Evolutionary conservation across 1,140 invertebrate genomes (phyloP).

Genomic region (Leptinotarsa texana): DNA sequence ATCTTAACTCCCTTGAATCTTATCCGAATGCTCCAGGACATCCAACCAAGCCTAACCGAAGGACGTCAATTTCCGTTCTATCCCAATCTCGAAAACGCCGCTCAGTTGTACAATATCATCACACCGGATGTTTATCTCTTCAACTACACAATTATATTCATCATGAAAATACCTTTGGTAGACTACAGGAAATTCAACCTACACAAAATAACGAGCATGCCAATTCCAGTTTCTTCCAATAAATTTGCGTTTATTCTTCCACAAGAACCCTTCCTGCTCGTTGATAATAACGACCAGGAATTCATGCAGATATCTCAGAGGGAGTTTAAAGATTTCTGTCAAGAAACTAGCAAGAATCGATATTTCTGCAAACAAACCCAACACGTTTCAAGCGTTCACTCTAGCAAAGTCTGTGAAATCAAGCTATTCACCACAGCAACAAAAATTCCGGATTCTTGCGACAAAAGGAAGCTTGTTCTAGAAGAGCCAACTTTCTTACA

Average conservation of each 20-base stretch:
- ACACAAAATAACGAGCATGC: slow-evolving; percentile 22
- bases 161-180: slow-evolving; percentile 8
- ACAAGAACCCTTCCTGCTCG: slow-evolving; percentile 3
- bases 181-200: slow-evolving; percentile 2
- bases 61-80: slow-evolving; percentile 6
- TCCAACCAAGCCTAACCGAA: background rate
- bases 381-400: background rate
- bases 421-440: background rate
- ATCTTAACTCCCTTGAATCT: slow-evolving; percentile 19
- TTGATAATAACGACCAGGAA: slow-evolving; percentile 9
- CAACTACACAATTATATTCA: slow-evolving; percentile 19
- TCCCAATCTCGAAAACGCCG: slow-evolving; percentile 9
- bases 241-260: slow-evolving; percentile 14
- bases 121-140: slow-evolving; percentile 10
- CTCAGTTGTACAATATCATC: slow-evolving; percentile 17
- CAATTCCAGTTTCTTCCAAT: background rate
- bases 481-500: slow-evolving; percentile 14
- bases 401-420: slow-evolving; percentile 6
- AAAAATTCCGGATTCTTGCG: slow-evolving; percentile 8
- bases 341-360: background rate
- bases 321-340: slow-evolving; percentile 4
- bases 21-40: background rate
- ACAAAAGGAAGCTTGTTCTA: background rate
- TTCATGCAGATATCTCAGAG: background rate
- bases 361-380: slow-evolving; percentile 16